Conservation (phyloP, 2,797 vertebrate genomes). For the Esox masquinongy region DNA sequence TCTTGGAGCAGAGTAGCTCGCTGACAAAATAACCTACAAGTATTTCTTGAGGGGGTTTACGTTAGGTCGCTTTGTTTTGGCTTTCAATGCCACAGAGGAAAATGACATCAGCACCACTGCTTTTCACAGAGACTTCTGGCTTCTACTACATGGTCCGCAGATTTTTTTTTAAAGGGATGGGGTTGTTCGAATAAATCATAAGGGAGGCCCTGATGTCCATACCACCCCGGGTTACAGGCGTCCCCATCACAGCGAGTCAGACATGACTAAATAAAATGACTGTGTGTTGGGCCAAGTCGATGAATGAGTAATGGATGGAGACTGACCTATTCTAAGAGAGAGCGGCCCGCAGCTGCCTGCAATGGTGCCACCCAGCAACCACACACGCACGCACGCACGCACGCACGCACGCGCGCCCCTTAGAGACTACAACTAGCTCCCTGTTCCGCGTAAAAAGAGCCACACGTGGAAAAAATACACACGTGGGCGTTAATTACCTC, state of each 20-base stretch:
- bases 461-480: constrained; percentile 57
- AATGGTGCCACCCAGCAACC: constrained; percentile 4
- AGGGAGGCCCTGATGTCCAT: neutral
- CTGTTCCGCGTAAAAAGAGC: constrained; percentile 31
- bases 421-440: constrained; percentile 26
- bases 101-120: neutral
- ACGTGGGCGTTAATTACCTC: constrained; percentile 66
- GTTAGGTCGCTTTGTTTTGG: neutral
- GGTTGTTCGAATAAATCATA: neutral
- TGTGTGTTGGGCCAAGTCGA: constrained; percentile 30
- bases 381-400: constrained; percentile 20
- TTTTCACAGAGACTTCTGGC: neutral
- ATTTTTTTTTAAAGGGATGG: neutral
- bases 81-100: neutral
- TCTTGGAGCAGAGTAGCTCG: neutral
- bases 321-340: neutral
- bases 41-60: neutral
- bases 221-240: constrained; percentile 25
- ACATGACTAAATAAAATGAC: constrained; percentile 32
- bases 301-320: constrained; percentile 36
- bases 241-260: constrained; percentile 37
- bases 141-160: neutral
- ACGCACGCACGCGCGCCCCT: constrained; percentile 19
- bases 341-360: constrained; percentile 12
- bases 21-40: neutral